Evolutionary conservation across 1,140 invertebrate species (phyloP).

Genomic region (Delia radicum): DNA sequence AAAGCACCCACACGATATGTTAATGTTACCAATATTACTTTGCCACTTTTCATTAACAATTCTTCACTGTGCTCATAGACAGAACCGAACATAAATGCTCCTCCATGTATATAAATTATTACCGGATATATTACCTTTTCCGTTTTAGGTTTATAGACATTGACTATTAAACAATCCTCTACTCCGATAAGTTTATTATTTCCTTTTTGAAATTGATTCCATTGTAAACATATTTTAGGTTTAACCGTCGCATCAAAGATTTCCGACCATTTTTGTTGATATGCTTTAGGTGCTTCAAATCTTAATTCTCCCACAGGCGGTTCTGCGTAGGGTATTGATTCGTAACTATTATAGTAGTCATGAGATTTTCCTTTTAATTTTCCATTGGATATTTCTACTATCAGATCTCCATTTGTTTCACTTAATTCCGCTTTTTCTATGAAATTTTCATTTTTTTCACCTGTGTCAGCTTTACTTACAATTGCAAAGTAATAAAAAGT

Average conservation of each 20-base stretch:
- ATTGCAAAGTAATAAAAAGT: too few relatives aligned
- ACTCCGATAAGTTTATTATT: conserved; percentile 36
- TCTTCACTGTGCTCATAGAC: conserved; percentile 58
- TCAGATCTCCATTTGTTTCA: conserved; percentile 59
- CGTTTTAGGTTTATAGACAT: conserved; percentile 49
- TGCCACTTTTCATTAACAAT: conserved; percentile 61
- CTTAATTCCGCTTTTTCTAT: too few relatives aligned
- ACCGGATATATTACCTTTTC: conserved; percentile 48
- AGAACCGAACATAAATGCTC: conserved; percentile 58
- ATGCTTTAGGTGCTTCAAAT: conserved; percentile 41
- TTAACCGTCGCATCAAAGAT: conserved; percentile 34
- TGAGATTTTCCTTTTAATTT: conserved; percentile 58
- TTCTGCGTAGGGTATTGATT: conserved; percentile 58
- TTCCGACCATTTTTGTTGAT: conserved; percentile 31
- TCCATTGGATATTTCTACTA: conserved; percentile 44
- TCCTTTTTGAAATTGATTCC: conserved; percentile 35
- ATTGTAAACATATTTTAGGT: conserved; percentile 36
- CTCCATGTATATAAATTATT: conserved; percentile 59
- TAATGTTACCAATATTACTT: conserved; percentile 64
- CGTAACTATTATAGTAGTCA: conserved; percentile 55
- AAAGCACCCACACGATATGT: conserved; percentile 66
- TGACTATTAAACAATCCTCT: conserved; percentile 55
- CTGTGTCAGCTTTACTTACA: conserved; percentile 61
- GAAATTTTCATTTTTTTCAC: conserved; percentile 62
- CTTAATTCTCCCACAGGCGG: conserved; percentile 55